Evolutionary conservation across 2,888 invertebrate species (phyloP), one percentile per base, ranked within the genome.

Genomic region (Microdon myrmicae): DNA sequence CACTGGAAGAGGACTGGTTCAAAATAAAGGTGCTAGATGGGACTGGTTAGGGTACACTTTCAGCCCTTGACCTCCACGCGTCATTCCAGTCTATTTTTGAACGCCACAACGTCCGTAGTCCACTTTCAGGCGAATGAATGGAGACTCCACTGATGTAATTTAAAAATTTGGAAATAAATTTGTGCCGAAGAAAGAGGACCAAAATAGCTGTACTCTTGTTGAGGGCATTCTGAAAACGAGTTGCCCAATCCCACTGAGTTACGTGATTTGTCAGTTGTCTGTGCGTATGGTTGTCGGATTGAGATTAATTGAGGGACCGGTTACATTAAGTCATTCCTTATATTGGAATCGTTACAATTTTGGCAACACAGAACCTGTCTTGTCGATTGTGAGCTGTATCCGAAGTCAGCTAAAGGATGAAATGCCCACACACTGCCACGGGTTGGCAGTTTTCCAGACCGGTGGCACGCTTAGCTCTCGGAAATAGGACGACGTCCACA

Each of bases 61-160:
- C 28, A 64, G 64, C 58, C 58, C 64, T 58, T 64, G 64, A 64
- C 64, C 64, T 64, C 35, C 45, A 47, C 37, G n/a, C n/a, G n/a
- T n/a, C n/a, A n/a, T n/a, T n/a, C 51, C 39, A 38, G 25, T 43
- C 53, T 64, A 64, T 64, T 64, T 58, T 47, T 6, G 35, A 37
- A 43, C 19, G n/a, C n/a, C n/a, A n/a, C n/a, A n/a, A n/a, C n/a
- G n/a, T n/a, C n/a, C n/a, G n/a, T n/a, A n/a, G n/a, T n/a, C n/a
- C n/a, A n/a, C n/a, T n/a, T n/a, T n/a, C n/a, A n/a, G n/a, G n/a
- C n/a, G n/a, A n/a, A n/a, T n/a, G n/a, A n/a, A n/a, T n/a, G n/a
- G n/a, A n/a, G n/a, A n/a, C n/a, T n/a, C 25, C 34, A 34, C 25
- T 61, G 49, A 56, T 44, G 56, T 45, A 56, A 61, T 49, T n/a